These are phyloP conservation scores for Pangasius macronema DNA, from an alignment of 2,797 vertebrate genomes.

Conservation along the genomic window DNA sequence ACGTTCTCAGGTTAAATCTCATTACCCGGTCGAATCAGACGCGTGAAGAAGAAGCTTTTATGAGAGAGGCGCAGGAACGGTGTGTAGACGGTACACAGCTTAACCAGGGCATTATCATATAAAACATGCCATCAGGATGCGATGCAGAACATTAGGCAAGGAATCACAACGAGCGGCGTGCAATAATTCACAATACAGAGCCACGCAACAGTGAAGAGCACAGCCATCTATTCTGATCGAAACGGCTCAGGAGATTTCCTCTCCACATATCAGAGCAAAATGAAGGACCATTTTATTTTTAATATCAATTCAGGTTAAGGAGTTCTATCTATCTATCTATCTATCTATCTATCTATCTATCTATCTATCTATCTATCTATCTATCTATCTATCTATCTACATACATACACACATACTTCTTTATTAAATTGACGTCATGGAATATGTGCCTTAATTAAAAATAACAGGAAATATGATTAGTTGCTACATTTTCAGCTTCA, in stretches of 20 bases:
- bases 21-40: neutral
- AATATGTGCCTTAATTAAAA: slow-evolving; percentile 66
- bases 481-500: slow-evolving; percentile 71
- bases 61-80: neutral
- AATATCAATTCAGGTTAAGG: neutral
- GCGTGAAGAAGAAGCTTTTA: neutral
- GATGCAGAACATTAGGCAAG: slow-evolving; percentile 80
- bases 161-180: slow-evolving; percentile 69
- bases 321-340: neutral
- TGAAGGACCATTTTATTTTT: neutral
- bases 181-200: slow-evolving; percentile 68
- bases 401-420: neutral
- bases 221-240: slow-evolving; percentile 73
- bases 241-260: slow-evolving; percentile 55
- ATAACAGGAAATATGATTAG: slow-evolving; percentile 71
- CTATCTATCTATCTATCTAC: too few species aligned
- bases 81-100: slow-evolving; percentile 9
- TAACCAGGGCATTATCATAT: slow-evolving; percentile 50
- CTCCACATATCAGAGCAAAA: slow-evolving; percentile 37
- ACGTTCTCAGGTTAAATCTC: neutral
- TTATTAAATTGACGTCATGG: neutral
- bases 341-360: too few species aligned
- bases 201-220: slow-evolving; percentile 50
- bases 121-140: slow-evolving; percentile 62
- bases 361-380: too few species aligned